These are phyloP conservation scores for Orientallactaga bullata DNA, from an alignment of 2,113 vertebrate species.

Conservation along the genomic window DNA sequence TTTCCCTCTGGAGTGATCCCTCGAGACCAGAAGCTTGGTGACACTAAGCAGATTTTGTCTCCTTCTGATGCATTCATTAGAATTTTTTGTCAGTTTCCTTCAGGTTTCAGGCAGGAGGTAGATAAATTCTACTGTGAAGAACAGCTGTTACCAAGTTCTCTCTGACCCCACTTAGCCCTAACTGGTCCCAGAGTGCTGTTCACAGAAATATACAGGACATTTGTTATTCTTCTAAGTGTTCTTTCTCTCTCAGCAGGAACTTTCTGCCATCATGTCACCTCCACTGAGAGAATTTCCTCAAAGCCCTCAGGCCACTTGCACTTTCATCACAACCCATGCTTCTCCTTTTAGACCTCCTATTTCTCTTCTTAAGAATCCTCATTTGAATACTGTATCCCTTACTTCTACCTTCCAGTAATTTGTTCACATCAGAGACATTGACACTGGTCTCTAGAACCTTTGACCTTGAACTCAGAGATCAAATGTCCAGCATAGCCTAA, in stretches of 20 bases:
- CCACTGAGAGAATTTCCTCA: background rate
- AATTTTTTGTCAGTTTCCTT: constrained; percentile 43
- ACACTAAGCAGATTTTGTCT: constrained; percentile 15
- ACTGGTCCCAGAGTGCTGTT: background rate
- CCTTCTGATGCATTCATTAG: constrained; percentile 8
- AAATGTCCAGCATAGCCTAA: background rate
- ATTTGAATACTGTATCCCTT: background rate
- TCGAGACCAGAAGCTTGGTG: background rate
- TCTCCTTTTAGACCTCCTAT: background rate
- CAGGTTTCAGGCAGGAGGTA: background rate
- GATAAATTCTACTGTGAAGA: constrained; percentile 21
- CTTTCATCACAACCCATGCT: background rate
- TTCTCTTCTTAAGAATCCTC: background rate
- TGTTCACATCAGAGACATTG: background rate
- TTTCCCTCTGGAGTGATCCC: constrained; percentile 14
- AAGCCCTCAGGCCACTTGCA: background rate
- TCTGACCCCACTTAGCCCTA: constrained; percentile 2
- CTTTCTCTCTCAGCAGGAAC: background rate
- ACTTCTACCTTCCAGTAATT: background rate
- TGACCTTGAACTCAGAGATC: background rate
- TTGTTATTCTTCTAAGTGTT: constrained; percentile 25
- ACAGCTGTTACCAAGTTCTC: constrained; percentile 51
- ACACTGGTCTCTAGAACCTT: background rate
- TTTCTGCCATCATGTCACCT: background rate
- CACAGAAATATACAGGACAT: background rate